A percentile compares a stretch with the other conserved stretches of the same genome.
These are phyloP conservation scores for Nematolebias whitei DNA, from an alignment of 2,113 vertebrate species.

Conservation along the genomic window DNA sequence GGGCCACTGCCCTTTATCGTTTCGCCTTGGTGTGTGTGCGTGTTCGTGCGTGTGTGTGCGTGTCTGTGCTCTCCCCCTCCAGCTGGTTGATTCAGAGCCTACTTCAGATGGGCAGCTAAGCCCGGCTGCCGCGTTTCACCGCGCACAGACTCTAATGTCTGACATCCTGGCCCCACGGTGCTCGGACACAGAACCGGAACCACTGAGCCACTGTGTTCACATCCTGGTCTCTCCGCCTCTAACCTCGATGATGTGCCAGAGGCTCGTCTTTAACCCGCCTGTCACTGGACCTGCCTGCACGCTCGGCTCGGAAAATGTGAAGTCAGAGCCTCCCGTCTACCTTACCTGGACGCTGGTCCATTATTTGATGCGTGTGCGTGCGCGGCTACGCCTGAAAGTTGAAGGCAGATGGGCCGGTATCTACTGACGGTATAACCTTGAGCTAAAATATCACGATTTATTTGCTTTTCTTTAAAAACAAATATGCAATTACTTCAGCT, in stretches of 20 bases:
- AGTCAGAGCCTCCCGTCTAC: slow-evolving; percentile 16
- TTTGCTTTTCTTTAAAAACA: too few relatives aligned
- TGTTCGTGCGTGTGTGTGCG: slow-evolving; percentile 35
- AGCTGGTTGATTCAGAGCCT: slow-evolving; percentile 70
- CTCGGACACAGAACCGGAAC: too few relatives aligned
- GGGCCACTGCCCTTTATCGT: slow-evolving; percentile 60
- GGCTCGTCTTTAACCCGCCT: slow-evolving; percentile 30
- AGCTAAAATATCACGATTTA: too few relatives aligned
- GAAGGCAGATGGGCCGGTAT: neutral
- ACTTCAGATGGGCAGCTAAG: slow-evolving; percentile 73
- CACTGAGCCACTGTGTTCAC: slow-evolving; percentile 37
- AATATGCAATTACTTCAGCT: slow-evolving; percentile 11
- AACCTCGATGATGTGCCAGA: slow-evolving; percentile 16
- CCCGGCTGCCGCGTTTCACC: slow-evolving; percentile 33
- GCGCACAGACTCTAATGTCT: too few relatives aligned
- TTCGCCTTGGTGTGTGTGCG: slow-evolving; percentile 25
- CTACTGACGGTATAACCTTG: neutral
- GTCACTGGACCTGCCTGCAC: slow-evolving; percentile 2
- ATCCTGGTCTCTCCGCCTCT: slow-evolving; percentile 30
- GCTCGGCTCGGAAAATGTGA: slow-evolving; percentile 35
- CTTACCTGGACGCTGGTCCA: slow-evolving; percentile 28
- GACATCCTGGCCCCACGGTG: too few relatives aligned
- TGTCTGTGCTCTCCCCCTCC: slow-evolving; percentile 21
- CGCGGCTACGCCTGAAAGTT: slow-evolving; percentile 46
- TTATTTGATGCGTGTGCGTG: slow-evolving; percentile 28